These are phyloP conservation scores for Diaphora mendica DNA, from an alignment of 2,888 invertebrate species.

Conservation along the genomic window DNA sequence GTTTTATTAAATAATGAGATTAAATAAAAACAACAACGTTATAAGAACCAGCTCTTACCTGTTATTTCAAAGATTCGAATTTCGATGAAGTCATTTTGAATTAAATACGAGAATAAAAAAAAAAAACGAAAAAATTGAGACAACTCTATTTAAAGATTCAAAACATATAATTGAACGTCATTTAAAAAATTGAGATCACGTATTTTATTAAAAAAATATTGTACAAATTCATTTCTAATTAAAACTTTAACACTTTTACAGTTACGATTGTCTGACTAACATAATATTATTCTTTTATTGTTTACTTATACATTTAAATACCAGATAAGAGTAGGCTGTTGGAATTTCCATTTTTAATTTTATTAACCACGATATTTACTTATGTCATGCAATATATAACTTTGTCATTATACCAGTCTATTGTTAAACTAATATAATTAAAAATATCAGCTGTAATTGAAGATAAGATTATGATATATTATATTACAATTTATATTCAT, in stretches of 20 bases:
- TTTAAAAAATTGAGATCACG: neutral
- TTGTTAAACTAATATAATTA: neutral
- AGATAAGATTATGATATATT: neutral
- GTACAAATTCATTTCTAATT: neutral
- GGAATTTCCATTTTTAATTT: neutral
- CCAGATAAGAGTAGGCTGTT: constrained; percentile 6
- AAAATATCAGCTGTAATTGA: neutral
- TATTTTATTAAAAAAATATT: neutral
- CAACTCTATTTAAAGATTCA: too few relatives aligned
- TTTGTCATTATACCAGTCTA: constrained; percentile 1
- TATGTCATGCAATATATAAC: neutral
- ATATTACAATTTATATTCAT: constrained; percentile 9
- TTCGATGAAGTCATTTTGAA: neutral
- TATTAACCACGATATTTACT: neutral
- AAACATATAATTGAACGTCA: neutral
- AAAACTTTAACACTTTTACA: neutral
- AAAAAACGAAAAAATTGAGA: too few relatives aligned
- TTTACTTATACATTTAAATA: constrained; percentile 3
- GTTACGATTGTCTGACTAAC: neutral
- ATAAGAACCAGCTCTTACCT: constrained; percentile 1
- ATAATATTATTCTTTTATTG: too few relatives aligned
- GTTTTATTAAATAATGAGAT: neutral
- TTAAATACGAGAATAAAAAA: neutral
- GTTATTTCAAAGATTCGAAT: neutral
- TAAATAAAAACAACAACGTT: neutral